Evolutionary conservation across 2,113 vertebrate genomes (phyloP), one percentile per base, ranked within the genome.

Genomic region (Pteronura brasiliensis): DNA sequence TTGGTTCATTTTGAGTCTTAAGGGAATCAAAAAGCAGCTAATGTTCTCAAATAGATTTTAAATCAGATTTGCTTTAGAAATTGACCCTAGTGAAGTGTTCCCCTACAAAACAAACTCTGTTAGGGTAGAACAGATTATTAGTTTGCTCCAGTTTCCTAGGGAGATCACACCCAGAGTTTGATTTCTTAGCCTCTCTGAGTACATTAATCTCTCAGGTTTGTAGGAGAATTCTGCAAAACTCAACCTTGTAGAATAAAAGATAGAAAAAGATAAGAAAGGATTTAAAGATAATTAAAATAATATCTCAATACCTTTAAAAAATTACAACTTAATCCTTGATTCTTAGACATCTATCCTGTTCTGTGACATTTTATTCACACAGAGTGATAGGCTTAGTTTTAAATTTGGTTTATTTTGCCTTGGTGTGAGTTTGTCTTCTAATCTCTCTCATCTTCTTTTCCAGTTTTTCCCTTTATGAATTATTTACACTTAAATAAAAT

Each of bases 231-330:
- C 39, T 83, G 29, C 90, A n/a, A 96, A 93, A 79, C 36, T 85
- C 55, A 88, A 95, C 34, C 6, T 8, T 88, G 18, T 71, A 79
- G 55, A 96, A 95, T 91, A 61, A 47, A 31, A 47, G 39, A 74
- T 74, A 42, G 42, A 47, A 76, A 76, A 94, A 96, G 61, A 96
- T 44, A 85, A 88, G 47, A 96, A 95, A 86, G 42, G 65, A 93
- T 95, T 83, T 93, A 83, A 87, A 74, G 39, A 77, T 67, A 88
- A 84, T 91, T 96, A 96, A 97, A 88, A 95, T 74, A 59, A 79
- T 88, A 84, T 59, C 36, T 80, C 44, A 79, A 90, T 79, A 14
- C 5, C 47, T 88, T 49, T 91, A 90, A 90, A 87, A 83, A 47
- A 88, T 79, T 82, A 79, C 55, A 96, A 65, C 23, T 42, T 95